These are phyloP conservation scores for Donacobius atricapilla DNA, from an alignment of 2,113 vertebrate genomes.

Conservation along the genomic window DNA sequence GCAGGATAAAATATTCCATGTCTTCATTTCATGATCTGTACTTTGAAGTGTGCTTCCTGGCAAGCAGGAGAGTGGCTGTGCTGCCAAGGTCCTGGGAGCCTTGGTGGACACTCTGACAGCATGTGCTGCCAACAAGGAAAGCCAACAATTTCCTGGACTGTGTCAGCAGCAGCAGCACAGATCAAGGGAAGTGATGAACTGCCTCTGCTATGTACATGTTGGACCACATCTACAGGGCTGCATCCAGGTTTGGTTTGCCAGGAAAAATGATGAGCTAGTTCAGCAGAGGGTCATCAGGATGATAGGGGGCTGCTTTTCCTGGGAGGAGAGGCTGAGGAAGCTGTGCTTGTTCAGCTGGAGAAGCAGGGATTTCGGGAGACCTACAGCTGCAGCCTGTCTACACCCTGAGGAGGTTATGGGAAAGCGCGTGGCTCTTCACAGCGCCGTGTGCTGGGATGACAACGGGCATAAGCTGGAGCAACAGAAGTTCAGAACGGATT, in stretches of 20 bases:
- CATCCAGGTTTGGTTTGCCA: neutral
- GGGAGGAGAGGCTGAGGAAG: neutral
- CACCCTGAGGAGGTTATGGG: neutral
- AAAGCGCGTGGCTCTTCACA: neutral
- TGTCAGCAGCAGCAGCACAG: neutral
- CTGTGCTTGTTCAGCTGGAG: neutral
- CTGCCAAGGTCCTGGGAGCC: neutral
- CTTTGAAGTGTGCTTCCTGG: neutral
- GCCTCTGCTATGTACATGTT: neutral
- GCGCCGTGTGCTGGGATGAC: neutral
- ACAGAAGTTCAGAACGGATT: neutral
- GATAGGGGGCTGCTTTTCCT: neutral
- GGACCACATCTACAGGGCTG: neutral
- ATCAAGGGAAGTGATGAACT: neutral
- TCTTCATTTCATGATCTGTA: neutral
- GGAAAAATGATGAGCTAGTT: neutral
- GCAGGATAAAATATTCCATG: neutral
- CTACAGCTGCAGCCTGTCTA: neutral
- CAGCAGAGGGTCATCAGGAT: neutral
- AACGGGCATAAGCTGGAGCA: neutral
- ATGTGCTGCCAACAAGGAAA: neutral
- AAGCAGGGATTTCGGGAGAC: neutral
- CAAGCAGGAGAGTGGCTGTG: neutral
- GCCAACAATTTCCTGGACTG: neutral
- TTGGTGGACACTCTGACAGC: neutral